Evolutionary conservation across 2,888 invertebrate species (phyloP), one percentile per base, ranked within the genome.

Genomic region (Calephelis perditalis): DNA sequence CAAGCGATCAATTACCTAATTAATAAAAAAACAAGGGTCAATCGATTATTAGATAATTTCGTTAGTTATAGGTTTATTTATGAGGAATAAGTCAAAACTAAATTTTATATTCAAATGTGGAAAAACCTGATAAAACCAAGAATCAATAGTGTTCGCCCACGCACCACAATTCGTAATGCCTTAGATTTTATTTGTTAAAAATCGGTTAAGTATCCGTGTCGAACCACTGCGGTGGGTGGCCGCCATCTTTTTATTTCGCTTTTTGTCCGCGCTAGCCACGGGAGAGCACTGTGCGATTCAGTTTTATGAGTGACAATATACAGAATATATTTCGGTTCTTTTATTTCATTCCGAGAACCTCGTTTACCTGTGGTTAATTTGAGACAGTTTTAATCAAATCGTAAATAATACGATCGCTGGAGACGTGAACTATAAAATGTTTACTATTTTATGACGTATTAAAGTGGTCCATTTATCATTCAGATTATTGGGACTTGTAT

Each of bases 121-220:
- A 40, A 40, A 63, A 70, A 73, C 67, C 73, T 73, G 76, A 74
- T 77, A 77, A 76, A 78, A 76, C 74, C 72, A 74, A 77, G 81
- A 79, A 76, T 81, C 79, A 81, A 82, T 81, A 78, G 78, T 74
- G 73, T 72, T 75, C 78, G 75, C 78, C 80, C 75, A 77, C 74
- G 79, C 75, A 75, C 79, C 65, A 72, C 85, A 77, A 91, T 91
- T 90, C 87, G 91, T 88, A 83, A 91, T 87, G 90, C 83, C 84
- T 87, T 87, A 87, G 86, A 87, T 88, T 91, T 91, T 91, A 91
- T 91, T 91, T 90, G 90, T 88, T 86, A 84, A 85, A 89, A 89
- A 91, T 91, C 91, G 86, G 86, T 88, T 91, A 91, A 91, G 90
- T 90, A 88, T 76, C 91, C 91, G 90, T 91, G 86, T 82, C 91